Evolutionary conservation across 2,113 vertebrate species (phyloP).

Genomic region (Grammomys surdaster): DNA sequence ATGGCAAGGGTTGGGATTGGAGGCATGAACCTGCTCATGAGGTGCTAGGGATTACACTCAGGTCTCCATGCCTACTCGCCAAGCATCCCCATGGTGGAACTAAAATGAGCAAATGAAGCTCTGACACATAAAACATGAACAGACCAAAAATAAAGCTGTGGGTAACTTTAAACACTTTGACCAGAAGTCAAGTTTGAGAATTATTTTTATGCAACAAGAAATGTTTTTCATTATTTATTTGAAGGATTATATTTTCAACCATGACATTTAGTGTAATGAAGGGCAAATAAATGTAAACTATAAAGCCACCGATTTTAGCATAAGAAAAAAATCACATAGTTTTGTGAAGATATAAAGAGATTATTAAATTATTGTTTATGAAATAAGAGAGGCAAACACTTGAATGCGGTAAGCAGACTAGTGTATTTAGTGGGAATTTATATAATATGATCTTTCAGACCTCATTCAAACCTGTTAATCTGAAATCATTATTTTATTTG

Average conservation of each 20-base stretch:
- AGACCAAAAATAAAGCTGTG: not conserved
- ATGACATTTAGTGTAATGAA: conserved; percentile 10
- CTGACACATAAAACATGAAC: not conserved
- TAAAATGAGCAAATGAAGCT: not conserved
- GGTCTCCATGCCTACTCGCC: not conserved
- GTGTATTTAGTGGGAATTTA: not conserved
- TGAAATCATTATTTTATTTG: conserved; percentile 45
- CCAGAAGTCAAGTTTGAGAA: not conserved
- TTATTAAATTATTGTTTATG: not conserved
- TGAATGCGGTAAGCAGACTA: not conserved
- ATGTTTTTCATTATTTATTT: not conserved
- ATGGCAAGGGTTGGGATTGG: not conserved
- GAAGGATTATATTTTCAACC: not conserved
- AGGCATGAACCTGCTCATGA: not conserved
- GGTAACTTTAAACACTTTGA: not conserved
- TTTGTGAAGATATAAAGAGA: not conserved
- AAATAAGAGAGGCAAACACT: not conserved
- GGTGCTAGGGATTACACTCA: not conserved
- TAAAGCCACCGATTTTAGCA: not conserved
- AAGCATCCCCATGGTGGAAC: not conserved
- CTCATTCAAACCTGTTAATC: not conserved
- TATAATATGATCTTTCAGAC: not conserved
- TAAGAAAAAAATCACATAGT: not conserved
- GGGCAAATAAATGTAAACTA: conserved; percentile 23
- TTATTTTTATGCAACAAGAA: not conserved